phyloP scores from a whole-genome alignment of 1,140 invertebrate genomes.

The Achatina immaculata region DNA sequence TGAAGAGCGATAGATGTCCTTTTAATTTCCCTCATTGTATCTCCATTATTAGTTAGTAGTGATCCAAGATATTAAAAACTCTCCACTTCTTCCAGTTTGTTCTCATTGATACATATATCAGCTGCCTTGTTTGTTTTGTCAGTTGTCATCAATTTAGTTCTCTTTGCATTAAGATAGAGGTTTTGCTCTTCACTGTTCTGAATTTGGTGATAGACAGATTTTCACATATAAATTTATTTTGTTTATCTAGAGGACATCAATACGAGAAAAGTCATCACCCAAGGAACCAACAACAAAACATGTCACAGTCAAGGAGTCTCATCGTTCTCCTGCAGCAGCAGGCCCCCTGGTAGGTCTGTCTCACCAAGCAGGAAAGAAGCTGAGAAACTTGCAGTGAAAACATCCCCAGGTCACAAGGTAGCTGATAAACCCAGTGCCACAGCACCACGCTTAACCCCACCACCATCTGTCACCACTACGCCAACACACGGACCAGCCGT shows the following conservation, averaged over 20 bases:
- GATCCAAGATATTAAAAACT: no score
- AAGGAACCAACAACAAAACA: constrained; percentile 38
- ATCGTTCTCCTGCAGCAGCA: neutral
- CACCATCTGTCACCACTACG: constrained; percentile 28
- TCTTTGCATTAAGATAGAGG: no score
- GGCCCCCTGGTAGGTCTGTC: constrained; percentile 1
- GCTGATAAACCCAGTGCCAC: constrained; percentile 24
- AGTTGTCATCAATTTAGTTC: no score
- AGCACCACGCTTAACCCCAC: constrained; percentile 40
- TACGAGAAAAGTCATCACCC: constrained; percentile 38
- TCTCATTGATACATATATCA: no score
- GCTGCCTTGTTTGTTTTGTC: no score
- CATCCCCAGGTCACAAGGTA: constrained; percentile 12
- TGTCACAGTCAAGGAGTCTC: neutral
- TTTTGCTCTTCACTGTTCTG: no score
- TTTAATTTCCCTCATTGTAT: no score
- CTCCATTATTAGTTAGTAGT: no score
- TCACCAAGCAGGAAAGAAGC: constrained; percentile 6
- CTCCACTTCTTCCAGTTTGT: no score
- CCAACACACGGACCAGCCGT: constrained; percentile 27
- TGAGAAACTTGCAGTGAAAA: neutral
- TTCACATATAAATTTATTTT: no score
- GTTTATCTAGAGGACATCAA: neutral
- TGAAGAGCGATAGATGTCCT: no score
- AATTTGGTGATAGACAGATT: no score